These are phyloP conservation scores for Eulemur albifrons DNA, from an alignment of 2,797 vertebrate genomes.

Conservation along the genomic window DNA sequence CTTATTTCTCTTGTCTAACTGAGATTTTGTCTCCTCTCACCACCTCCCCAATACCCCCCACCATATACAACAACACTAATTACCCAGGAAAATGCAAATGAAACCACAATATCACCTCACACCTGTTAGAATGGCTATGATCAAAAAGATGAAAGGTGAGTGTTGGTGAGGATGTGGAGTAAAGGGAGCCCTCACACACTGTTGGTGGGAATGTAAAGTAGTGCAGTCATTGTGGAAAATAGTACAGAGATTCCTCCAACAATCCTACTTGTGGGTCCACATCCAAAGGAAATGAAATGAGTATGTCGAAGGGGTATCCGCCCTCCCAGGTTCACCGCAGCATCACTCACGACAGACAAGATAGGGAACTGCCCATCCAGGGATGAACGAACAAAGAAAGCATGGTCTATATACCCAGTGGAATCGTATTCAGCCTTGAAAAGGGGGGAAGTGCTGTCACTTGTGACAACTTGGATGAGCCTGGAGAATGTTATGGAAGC, in stretches of 20 bases:
- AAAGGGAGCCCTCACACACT: neutral
- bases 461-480: neutral
- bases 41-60: neutral
- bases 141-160: neutral
- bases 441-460: neutral
- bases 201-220: neutral
- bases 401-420: no score
- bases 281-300: neutral
- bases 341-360: neutral
- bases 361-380: neutral
- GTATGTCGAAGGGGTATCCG: neutral
- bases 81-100: neutral
- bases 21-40: neutral
- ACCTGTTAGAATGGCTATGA: neutral
- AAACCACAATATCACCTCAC: neutral
- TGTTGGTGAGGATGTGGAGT: neutral
- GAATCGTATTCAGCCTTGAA: neutral
- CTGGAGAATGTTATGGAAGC: neutral
- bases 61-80: neutral
- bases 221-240: neutral
- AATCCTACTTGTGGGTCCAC: no score
- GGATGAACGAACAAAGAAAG: neutral
- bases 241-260: neutral
- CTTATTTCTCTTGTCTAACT: no score
- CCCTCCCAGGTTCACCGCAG: fast-evolving